Evolutionary conservation across 2,888 invertebrate genomes (phyloP).

Genomic region (Nysson spinosus): DNA sequence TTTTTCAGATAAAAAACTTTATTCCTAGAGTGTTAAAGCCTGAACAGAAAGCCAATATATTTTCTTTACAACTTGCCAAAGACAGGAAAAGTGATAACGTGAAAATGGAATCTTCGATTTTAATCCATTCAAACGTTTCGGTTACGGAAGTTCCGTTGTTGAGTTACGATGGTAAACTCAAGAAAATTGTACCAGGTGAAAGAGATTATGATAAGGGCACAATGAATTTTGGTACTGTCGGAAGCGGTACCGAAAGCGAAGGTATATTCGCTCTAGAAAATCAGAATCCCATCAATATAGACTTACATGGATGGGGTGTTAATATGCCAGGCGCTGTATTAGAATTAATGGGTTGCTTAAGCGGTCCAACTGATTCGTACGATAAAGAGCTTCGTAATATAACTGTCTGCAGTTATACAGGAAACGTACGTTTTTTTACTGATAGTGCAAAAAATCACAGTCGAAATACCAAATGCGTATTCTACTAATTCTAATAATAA

Average conservation of each 20-base stretch:
- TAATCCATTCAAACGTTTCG: constrained; percentile 87
- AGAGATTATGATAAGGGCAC: constrained; percentile 71
- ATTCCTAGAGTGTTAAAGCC: constrained; percentile 81
- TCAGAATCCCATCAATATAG: constrained; percentile 86
- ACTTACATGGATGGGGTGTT: constrained; percentile 81
- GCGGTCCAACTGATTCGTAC: constrained; percentile 75
- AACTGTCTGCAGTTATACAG: constrained; percentile 72
- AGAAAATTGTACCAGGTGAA: constrained; percentile 73
- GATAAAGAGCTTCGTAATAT: constrained; percentile 72
- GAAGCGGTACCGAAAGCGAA: constrained; percentile 83
- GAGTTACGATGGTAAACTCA: constrained; percentile 85
- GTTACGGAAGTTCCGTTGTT: constrained; percentile 84
- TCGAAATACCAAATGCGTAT: no score
- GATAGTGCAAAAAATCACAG: no score
- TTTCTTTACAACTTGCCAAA: constrained; percentile 80
- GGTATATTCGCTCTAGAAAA: constrained; percentile 86
- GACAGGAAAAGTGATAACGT: constrained; percentile 78
- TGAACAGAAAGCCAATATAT: constrained; percentile 80
- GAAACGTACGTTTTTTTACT: constrained; percentile 73
- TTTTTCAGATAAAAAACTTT: constrained; percentile 81
- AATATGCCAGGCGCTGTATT: constrained; percentile 81
- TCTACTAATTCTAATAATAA: no score
- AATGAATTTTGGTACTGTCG: constrained; percentile 83
- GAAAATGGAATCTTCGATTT: constrained; percentile 82
- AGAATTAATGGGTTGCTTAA: constrained; percentile 82